Evolutionary conservation across 2,797 vertebrate species (phyloP), one percentile per base, ranked within the genome.

Genomic region (Varecia variegata): DNA sequence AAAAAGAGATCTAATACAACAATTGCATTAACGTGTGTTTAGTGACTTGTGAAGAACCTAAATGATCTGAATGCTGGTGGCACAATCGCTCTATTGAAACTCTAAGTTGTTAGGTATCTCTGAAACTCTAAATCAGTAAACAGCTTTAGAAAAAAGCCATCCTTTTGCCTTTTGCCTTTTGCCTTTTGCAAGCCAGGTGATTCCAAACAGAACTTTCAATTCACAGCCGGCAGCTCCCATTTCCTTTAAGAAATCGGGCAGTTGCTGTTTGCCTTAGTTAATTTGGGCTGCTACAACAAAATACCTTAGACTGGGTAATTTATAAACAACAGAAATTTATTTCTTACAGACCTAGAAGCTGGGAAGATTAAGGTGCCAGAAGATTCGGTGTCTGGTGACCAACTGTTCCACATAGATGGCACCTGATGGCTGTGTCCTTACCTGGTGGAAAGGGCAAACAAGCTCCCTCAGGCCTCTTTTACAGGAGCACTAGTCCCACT

Each of bases 121-220:
- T 43, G 13, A 67, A 77, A 43, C 14, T 13, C n/a, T n/a, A 45
- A 71, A 50, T 56, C 18, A 60, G 23, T 18, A 82, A 40, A 32
- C 8, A 54, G 10, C 45, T 89, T 88, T 70, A 35, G n/a, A 71
- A 43, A 94, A 89, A 18, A 89, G 23, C 18, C 52, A 92, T 35
- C 3, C 23, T 80, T 82, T 71, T 4, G 25, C 3, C 15, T 68
- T 45, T n/a, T n/a, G n/a, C n/a, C n/a, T n/a, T 23, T 91, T 88
- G 92, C 30, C 10, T 52, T 84, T 91, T 27, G 25, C 14, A 92
- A 71, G 47, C 25, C n/a, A 73, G 17, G 73, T 47, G 32, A 88
- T 65, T 94, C 58, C 35, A 82, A 77, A 81, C 4, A 90, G 43
- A 93, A 43, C 21, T 73, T 14, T 83, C 25, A 97, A 90, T 82